Evolutionary conservation across 2,888 invertebrate genomes (phyloP).

Genomic region (Synergus umbraculus): DNA sequence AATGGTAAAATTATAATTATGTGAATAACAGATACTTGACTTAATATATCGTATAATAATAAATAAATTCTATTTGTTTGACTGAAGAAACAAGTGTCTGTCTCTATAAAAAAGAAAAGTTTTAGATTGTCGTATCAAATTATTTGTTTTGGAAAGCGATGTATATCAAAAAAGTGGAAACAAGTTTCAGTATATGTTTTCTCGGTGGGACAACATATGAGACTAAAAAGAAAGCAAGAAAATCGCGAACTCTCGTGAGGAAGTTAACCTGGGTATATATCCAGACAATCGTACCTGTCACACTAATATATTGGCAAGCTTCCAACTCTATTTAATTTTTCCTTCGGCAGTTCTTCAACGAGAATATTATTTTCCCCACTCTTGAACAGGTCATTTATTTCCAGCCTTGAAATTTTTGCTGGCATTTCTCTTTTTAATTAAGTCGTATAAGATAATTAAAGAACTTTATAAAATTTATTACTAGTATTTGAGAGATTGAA

Average conservation of each 20-base stretch:
- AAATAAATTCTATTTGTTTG: too few relatives aligned
- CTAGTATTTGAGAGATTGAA: neutral
- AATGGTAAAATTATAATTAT: too few relatives aligned
- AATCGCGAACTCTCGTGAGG: slow-evolving; percentile 4
- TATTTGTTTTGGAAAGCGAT: neutral
- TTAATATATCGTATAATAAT: too few relatives aligned
- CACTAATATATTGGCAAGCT: slow-evolving; percentile 55
- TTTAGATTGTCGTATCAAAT: neutral
- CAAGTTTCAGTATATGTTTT: neutral
- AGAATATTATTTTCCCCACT: slow-evolving; percentile 3
- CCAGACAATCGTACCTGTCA: slow-evolving; percentile 33
- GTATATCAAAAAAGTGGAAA: neutral
- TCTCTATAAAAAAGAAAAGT: too few relatives aligned
- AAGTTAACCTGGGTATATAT: slow-evolving; percentile 22
- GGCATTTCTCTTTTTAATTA: neutral
- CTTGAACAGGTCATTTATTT: slow-evolving; percentile 1
- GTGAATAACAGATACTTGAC: too few relatives aligned
- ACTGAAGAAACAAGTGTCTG: too few relatives aligned
- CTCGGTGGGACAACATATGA: neutral
- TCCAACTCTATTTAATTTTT: slow-evolving; percentile 66
- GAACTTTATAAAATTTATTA: neutral
- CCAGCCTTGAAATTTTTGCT: neutral
- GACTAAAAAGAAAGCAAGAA: slow-evolving; percentile 17
- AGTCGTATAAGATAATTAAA: neutral
- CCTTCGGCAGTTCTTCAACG: slow-evolving; percentile 19